These are phyloP conservation scores for Scelioninae gen. 1 DNA, from an alignment of 2,888 invertebrate species.

Conservation along the genomic window DNA sequence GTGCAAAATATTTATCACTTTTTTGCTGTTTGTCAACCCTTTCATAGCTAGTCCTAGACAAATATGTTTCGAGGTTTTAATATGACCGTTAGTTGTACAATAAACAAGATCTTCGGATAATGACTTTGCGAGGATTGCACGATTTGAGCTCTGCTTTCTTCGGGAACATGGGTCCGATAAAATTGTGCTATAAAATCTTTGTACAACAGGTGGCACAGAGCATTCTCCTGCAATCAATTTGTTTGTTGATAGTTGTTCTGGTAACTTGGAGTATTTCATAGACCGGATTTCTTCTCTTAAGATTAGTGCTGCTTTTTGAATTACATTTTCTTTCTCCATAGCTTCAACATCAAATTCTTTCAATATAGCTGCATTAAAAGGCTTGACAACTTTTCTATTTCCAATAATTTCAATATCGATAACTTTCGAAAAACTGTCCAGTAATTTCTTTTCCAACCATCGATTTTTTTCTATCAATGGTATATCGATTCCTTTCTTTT, in stretches of 20 bases:
- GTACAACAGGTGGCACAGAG: not conserved
- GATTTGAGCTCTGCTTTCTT: not conserved
- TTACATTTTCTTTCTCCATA: constrained; percentile 27
- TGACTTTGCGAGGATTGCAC: not conserved
- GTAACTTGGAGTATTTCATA: not conserved
- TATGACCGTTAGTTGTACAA: not conserved
- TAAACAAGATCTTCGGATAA: constrained; percentile 6
- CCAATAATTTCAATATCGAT: constrained; percentile 25
- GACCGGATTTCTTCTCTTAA: not conserved
- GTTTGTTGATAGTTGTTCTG: not conserved
- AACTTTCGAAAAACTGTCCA: constrained; percentile 11
- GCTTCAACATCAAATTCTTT: constrained; percentile 7
- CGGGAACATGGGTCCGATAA: not conserved
- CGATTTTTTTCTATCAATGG: constrained; percentile 15
- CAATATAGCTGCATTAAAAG: constrained; percentile 18
- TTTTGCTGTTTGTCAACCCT: constrained; percentile 43
- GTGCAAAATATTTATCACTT: constrained; percentile 41
- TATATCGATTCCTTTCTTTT: not conserved
- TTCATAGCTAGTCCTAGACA: constrained; percentile 21
- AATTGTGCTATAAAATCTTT: not conserved
- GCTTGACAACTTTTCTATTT: constrained; percentile 38
- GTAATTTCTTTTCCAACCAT: constrained; percentile 23
- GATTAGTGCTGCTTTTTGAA: constrained; percentile 27
- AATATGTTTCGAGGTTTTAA: constrained; percentile 16
- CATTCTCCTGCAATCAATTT: constrained; percentile 21